Evolutionary conservation across 2,888 invertebrate species (phyloP).

Genomic region (Formica aserva): DNA sequence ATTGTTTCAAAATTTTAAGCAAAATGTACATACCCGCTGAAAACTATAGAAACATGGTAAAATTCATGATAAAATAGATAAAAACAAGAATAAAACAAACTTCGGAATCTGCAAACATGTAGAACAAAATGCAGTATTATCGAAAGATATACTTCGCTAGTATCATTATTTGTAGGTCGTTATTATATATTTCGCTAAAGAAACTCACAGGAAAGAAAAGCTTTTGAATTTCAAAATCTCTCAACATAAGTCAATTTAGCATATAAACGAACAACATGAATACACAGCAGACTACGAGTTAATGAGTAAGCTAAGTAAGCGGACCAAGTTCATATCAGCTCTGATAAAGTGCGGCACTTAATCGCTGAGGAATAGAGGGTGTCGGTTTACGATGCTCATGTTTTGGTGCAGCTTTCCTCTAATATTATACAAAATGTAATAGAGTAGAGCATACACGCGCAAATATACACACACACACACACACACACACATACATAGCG

Average conservation of each 20-base stretch:
- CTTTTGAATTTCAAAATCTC: neutral
- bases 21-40: neutral
- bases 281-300: neutral
- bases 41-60: neutral
- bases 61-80: neutral
- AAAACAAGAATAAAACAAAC: neutral
- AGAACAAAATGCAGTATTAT: neutral
- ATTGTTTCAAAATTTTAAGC: neutral
- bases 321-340: neutral
- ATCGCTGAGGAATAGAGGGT: neutral
- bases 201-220: neutral
- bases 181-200: neutral
- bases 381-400: neutral
- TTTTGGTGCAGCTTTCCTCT: neutral
- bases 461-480: neutral
- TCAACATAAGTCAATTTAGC: neutral
- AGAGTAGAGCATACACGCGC: neutral
- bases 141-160: no score
- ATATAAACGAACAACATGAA: slow-evolving; percentile 1
- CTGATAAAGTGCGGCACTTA: slow-evolving; percentile 1
- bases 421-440: slow-evolving; percentile 5
- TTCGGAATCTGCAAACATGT: neutral
- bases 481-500: neutral
- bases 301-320: slow-evolving; percentile 1
- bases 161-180: neutral